phyloP scores from a whole-genome alignment of 1,140 invertebrate species.

The honey bee (Apis mellifera) region DNA sequence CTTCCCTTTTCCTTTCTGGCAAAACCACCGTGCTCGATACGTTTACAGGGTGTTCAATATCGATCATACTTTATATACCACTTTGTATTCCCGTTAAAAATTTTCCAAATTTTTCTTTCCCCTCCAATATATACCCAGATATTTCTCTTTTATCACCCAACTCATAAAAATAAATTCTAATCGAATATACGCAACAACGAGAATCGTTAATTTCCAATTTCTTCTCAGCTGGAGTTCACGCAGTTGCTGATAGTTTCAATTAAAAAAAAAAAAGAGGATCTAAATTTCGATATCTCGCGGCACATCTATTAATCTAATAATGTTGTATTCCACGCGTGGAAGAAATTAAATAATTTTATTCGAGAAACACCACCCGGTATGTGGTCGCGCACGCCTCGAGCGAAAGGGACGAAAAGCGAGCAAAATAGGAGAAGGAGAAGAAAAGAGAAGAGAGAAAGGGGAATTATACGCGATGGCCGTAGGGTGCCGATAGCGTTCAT shows the following conservation, averaged over 20 bases:
- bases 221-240: too few species aligned
- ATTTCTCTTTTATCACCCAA: background rate
- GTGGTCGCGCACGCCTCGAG: constrained; percentile 11
- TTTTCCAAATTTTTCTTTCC: background rate
- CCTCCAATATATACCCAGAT: fast-evolving
- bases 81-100: background rate
- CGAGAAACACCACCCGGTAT: constrained; percentile 45
- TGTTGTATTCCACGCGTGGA: background rate
- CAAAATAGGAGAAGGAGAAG: constrained; percentile 40
- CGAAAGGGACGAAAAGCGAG: constrained; percentile 42
- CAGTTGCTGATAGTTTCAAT: too few species aligned
- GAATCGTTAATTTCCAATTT: too few species aligned
- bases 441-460: constrained; percentile 50
- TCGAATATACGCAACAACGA: too few species aligned
- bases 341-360: background rate
- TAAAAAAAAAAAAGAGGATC: background rate
- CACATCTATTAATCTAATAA: background rate
- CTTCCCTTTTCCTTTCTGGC: background rate
- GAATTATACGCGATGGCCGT: constrained; percentile 54
- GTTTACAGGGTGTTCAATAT: constrained; percentile 34
- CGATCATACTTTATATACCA: background rate
- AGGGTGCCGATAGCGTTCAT: constrained; percentile 55
- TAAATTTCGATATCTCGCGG: background rate
- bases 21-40: constrained; percentile 26
- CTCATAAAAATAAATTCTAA: background rate